Evolutionary conservation across 2,797 vertebrate genomes (phyloP), one percentile per base, ranked within the genome.

Genomic region (Cheirogaleus major): DNA sequence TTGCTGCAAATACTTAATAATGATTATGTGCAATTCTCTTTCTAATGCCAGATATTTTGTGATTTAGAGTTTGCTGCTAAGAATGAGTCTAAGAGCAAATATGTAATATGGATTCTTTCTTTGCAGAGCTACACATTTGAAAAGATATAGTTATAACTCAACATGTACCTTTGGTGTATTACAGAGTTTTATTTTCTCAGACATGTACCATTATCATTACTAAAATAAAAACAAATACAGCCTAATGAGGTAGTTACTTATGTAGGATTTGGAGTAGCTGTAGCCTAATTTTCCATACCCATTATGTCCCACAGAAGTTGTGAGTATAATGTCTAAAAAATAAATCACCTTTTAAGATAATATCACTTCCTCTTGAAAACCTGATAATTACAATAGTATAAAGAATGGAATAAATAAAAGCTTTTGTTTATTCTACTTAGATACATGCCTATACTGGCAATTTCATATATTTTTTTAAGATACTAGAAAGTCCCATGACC

Each of bases 1-100:
- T 93, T 91, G 32, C 32, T 73, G 27, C 35, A 93, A 94, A 72
- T 52, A 80, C n/a, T 95, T 92, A 92, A 81, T 84, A 95, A 88
- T 27, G 38, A 84, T 96, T 78, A 78, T 20, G 57, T 91, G 45
- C 14, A 80, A 38, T 96, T 94, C 69, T 85, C 65, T 92, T 91
- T 61, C 41, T 76, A 93, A 80, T 81, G 69, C n/a, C 55, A 91
- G 57, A 32, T 23, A 61, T 72, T 93, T 61, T 96, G 69, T 93
- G 80, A 79, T 73, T 87, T 82, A 88, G n/a, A 89, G 41, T 91
- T 72, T 63, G 41, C 35, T 89, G 38, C 83, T 82, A 57, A 91
- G 35, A 92, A 65, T 0, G 1, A 41, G 81, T 61, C 61, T 89
- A 57, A 50, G 41, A 80, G 45, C 52, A 89, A 95, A 67, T 12